Evolutionary conservation across 1,140 invertebrate species (phyloP), one percentile per base, ranked within the genome.

Genomic region (Elysia chlorotica): DNA sequence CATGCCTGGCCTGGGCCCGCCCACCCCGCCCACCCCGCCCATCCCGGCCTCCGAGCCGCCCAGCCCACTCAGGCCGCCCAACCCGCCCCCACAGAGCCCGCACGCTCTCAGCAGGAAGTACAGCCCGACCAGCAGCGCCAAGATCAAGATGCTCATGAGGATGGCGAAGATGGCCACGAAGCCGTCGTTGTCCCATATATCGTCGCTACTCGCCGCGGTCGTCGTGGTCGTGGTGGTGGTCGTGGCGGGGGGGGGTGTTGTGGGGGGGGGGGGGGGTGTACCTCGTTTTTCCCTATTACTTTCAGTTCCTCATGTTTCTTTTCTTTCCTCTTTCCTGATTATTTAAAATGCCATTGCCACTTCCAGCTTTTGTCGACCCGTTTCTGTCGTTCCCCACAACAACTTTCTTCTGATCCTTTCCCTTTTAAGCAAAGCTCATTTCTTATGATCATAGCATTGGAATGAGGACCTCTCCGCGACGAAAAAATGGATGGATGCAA

Each of bases 151-250:
- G 1, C 38, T 35, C 65, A 74, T 67, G 23, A 74, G 37, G 5
- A 74, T 57, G 21, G 65, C 61, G 25, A 74, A 74, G 4, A 74
- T 5, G 36, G 72, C 72, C 54, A 74, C 61, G 35, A 74, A 74
- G 1, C 38, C 63, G 2, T 38, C 36, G 37, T 74, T 66, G n/a
- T 68, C 54, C 38, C 25, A 67, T 21, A 67, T 62, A 57, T 59
- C 31, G 19, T n/a, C 35, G 25, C 19, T 33, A 1, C 35, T 2
- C 3, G 65, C 30, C 17, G 19, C 0, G 35, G 61, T 63, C 1
- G 59, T 37, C 1, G 70, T 23, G 2, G 70, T 72, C 1, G 72
- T 59, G 14, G 72, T 48, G 10, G 54, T 74, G 1, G 65, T 67
- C 5, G 61, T 63, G 6, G 70, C 31, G 10, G 70, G 53, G 21